Evolutionary conservation across 2,888 invertebrate species (phyloP).

Genomic region (Incurvaria masculella): DNA sequence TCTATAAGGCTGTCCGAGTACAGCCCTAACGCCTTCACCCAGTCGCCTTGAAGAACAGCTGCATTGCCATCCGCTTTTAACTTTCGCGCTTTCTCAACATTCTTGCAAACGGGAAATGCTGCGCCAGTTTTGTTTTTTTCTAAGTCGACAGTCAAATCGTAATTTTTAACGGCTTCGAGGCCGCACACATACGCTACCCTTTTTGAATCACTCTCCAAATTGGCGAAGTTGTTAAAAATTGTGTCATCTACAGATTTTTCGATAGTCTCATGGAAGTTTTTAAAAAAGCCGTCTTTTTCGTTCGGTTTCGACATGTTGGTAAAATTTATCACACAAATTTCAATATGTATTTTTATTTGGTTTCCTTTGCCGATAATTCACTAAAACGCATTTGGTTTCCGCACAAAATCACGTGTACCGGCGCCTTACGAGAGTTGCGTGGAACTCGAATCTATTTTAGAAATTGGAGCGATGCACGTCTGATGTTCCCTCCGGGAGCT

Average conservation of each 20-base stretch:
- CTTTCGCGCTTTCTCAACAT: conserved; percentile 55
- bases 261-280: conserved; percentile 60
- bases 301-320: conserved; percentile 21
- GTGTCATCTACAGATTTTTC: conserved; percentile 52
- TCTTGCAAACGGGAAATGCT: conserved; percentile 50
- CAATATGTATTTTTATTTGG: too few species aligned
- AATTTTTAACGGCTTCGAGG: conserved; percentile 48
- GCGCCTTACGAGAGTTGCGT: not conserved
- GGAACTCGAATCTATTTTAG: not conserved
- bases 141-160: conserved; percentile 42
- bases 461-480: not conserved
- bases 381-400: too few species aligned
- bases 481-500: not conserved
- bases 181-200: conserved; percentile 61
- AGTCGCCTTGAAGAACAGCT: conserved; percentile 69
- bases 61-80: conserved; percentile 70
- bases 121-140: conserved; percentile 33
- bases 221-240: conserved; percentile 61
- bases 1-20: conserved; percentile 69
- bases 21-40: conserved; percentile 61
- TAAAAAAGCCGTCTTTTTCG: conserved; percentile 54
- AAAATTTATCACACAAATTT: not conserved
- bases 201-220: conserved; percentile 61
- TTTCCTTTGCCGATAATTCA: too few species aligned
- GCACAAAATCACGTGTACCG: not conserved